Evolutionary conservation across 2,888 invertebrate species (phyloP).

Genomic region (Tryphoninae sp.): DNA sequence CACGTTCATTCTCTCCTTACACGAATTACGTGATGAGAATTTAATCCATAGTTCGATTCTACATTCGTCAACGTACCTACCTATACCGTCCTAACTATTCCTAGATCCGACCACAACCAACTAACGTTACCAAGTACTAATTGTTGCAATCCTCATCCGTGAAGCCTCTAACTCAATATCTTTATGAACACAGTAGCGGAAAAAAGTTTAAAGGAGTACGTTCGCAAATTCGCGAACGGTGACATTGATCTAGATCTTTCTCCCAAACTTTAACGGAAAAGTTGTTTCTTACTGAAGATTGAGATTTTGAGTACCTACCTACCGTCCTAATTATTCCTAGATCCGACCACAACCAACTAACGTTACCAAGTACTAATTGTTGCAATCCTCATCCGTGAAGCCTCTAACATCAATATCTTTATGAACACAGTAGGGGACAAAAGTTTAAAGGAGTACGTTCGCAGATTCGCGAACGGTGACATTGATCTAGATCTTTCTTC

Average conservation of each 20-base stretch:
- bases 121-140: neutral
- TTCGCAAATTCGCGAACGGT: too few relatives aligned
- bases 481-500: too few relatives aligned
- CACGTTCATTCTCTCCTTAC: neutral
- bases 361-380: neutral
- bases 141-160: neutral
- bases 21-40: constrained; percentile 19
- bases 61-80: neutral
- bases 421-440: too few relatives aligned
- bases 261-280: too few relatives aligned
- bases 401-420: too few relatives aligned
- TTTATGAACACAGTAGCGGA: too few relatives aligned
- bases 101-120: neutral
- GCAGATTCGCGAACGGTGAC: too few relatives aligned
- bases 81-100: neutral
- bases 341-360: neutral
- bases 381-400: neutral
- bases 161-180: too few relatives aligned
- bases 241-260: too few relatives aligned
- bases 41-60: constrained; percentile 3
- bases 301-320: neutral
- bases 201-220: too few relatives aligned
- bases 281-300: too few relatives aligned
- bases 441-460: too few relatives aligned
- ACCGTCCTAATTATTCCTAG: neutral